Base-by-base conservation (phyloP, 2,888 invertebrate genomes). In the Melanophora roralis region DNA sequence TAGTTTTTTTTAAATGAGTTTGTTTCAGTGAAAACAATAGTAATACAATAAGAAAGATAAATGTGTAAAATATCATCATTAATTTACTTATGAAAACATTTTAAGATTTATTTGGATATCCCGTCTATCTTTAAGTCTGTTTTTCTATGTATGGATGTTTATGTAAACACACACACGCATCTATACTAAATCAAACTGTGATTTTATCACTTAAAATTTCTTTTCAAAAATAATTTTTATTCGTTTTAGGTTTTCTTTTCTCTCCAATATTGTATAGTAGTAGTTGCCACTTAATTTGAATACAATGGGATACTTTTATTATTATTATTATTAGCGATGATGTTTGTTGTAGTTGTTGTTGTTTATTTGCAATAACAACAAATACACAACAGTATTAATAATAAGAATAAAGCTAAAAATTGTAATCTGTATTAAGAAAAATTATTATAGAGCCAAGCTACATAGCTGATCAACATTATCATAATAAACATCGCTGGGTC, bases 271-370 rank as follows among this genome's bases (percentile, higher is more conserved):
- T 67, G 60, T 75, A 53, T 75, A 75, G 67, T 75, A 75, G 67
- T 6, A 27, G 27, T 75, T 75, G 67, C 75, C 67, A 68, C 60
- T 80, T 80, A 80, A 80, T 80, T 76, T 80, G 73, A 80, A 80
- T 80, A 80, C 80, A 80, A 80, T 80, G 76, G 76, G 80, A 80
- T 68, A 76, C 80, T 62, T 67, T 80, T 77, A 68, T 77, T 77
- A n/a, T 74, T 65, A 65, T 51, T 74, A 36, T 14, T 71, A 36
- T 9, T 23, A 27, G 11, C n/a, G 49, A 14, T 65, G 40, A 34
- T 73, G n/a, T n/a, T n/a, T n/a, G n/a, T n/a, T n/a, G n/a, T n/a
- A n/a, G 12, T 68, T 60, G 32, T 55, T 38, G 38, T 51, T 47
- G 32, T 12, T 19, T 19, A 19, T 19, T 16, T 34, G 23, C 27